phyloP scores from a whole-genome alignment of 2,888 invertebrate genomes.

The Lycophotia porphyrea region DNA sequence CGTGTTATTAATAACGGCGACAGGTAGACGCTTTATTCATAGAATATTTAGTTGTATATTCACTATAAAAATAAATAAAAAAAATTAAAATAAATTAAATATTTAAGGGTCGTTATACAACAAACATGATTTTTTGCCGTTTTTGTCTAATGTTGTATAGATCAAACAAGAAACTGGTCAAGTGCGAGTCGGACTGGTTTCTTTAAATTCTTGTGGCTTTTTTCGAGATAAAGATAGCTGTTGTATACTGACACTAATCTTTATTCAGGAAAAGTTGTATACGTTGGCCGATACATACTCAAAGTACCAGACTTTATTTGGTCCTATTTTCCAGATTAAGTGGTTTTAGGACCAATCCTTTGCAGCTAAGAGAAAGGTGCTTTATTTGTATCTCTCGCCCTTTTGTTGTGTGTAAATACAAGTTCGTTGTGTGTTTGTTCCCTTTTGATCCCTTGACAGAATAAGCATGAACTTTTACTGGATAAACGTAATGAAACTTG shows the following conservation, averaged over 20 bases:
- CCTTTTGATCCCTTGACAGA: constrained; percentile 29
- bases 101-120: too few relatives aligned
- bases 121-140: too few relatives aligned
- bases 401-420: constrained; percentile 47
- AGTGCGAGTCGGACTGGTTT: too few relatives aligned
- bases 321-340: constrained; percentile 49
- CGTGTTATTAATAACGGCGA: too few relatives aligned
- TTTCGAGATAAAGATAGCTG: background rate
- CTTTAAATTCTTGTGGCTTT: background rate
- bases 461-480: constrained; percentile 15
- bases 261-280: background rate
- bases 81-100: too few relatives aligned
- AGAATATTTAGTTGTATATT: too few relatives aligned
- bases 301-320: constrained; percentile 21
- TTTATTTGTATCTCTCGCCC: constrained; percentile 34
- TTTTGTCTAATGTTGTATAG: too few relatives aligned
- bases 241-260: background rate
- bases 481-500: background rate
- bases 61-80: too few relatives aligned
- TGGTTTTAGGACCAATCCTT: constrained; percentile 49
- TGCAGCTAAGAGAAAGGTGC: constrained; percentile 37
- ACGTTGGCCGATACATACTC: constrained; percentile 21
- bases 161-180: too few relatives aligned
- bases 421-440: constrained; percentile 29
- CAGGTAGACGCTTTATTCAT: too few relatives aligned